A percentile compares a stretch with the other conserved stretches of the same genome.
Evolutionary conservation across 1,140 invertebrate genomes (phyloP).

Genomic region (Psix sp.): DNA sequence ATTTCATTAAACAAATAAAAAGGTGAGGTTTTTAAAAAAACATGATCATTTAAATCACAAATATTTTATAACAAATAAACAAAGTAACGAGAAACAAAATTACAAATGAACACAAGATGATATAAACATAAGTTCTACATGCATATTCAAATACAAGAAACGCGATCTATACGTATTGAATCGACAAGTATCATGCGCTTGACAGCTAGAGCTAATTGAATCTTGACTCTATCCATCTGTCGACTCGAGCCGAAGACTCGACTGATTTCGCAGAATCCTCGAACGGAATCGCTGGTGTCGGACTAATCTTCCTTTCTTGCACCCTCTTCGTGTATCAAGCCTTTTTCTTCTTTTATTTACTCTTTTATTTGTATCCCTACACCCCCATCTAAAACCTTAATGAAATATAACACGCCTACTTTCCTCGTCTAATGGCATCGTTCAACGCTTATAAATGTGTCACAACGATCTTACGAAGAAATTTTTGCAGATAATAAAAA

Average conservation of each 20-base stretch:
- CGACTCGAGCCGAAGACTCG: slow-evolving; percentile 70
- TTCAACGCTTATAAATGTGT: no score
- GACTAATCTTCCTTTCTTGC: slow-evolving; percentile 55
- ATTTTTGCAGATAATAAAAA: no score
- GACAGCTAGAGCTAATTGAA: slow-evolving; percentile 77
- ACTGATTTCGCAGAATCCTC: slow-evolving; percentile 64
- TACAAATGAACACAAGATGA: no score
- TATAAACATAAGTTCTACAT: slow-evolving; percentile 55
- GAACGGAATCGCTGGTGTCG: slow-evolving; percentile 63
- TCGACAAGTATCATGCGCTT: slow-evolving; percentile 76
- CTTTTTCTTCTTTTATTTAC: slow-evolving; percentile 20
- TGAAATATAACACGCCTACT: neutral
- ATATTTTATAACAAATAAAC: no score
- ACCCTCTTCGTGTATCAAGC: slow-evolving; percentile 52
- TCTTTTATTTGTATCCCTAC: slow-evolving; percentile 11
- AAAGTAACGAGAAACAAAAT: no score
- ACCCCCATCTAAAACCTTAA: neutral
- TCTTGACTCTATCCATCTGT: slow-evolving; percentile 76
- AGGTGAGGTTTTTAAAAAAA: no score
- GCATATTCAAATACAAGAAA: slow-evolving; percentile 60
- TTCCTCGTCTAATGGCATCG: no score
- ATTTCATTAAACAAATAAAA: no score
- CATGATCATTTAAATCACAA: no score
- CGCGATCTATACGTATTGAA: slow-evolving; percentile 68
- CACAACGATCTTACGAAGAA: no score